Evolutionary conservation across 2,888 invertebrate species (phyloP).

Genomic region (Drosophila hamatofila): DNA sequence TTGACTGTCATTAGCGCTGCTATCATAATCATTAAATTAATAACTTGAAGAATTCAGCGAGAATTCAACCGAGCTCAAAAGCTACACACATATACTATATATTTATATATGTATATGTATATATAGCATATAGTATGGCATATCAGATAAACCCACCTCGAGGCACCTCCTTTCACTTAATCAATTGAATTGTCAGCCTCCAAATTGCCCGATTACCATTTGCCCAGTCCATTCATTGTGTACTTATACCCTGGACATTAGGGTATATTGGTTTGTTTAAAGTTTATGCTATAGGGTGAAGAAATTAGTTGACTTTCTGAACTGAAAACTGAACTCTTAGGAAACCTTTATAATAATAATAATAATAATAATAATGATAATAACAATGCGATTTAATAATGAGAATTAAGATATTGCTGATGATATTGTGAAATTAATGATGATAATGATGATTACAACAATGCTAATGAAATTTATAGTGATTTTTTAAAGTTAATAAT

Average conservation of each 20-base stretch:
- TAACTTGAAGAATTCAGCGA: constrained; percentile 62
- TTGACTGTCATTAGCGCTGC: constrained; percentile 75
- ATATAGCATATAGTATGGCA: constrained; percentile 11
- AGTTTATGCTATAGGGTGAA: neutral
- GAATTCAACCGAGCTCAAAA: constrained; percentile 23
- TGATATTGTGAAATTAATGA: neutral
- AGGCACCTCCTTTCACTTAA: constrained; percentile 60
- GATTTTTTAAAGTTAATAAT: neutral
- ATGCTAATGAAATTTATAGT: no score
- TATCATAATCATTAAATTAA: constrained; percentile 81
- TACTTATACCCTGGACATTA: neutral
- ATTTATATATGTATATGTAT: constrained; percentile 9
- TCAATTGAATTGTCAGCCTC: constrained; percentile 63
- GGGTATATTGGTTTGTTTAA: neutral
- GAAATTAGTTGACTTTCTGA: neutral
- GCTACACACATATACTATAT: constrained; percentile 10
- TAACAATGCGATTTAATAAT: no score
- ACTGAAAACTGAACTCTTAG: no score
- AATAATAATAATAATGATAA: no score
- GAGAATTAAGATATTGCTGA: no score
- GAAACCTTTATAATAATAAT: no score
- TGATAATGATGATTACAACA: neutral
- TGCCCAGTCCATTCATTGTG: constrained; percentile 28
- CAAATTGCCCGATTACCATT: constrained; percentile 60
- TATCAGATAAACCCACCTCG: constrained; percentile 33